Evolutionary conservation across 92 coral and sea anemone species (phyloP).

Genomic region (Palythoa caribaeorum): DNA sequence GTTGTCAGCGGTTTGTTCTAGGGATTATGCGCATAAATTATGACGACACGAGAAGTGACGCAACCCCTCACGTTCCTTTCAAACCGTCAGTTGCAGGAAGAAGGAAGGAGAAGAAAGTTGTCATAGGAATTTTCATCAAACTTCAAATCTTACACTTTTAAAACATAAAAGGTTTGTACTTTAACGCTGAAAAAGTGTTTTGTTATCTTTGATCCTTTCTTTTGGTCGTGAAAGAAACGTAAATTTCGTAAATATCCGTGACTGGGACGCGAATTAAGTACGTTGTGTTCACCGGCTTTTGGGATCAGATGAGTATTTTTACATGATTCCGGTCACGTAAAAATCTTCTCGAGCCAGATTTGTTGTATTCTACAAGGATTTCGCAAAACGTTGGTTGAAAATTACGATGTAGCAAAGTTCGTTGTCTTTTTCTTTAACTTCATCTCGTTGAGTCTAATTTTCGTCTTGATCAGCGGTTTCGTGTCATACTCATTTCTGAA

Average conservation of each 20-base stretch:
- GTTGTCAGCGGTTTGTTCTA: not conserved
- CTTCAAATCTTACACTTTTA: slow-evolving; percentile 22
- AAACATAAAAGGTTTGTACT: slow-evolving; percentile 24
- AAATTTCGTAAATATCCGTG: not conserved
- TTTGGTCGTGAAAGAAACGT: not conserved
- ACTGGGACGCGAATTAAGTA: not conserved
- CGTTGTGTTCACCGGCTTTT: slow-evolving; percentile 6
- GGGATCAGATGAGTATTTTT: not conserved
- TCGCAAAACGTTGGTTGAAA: not conserved
- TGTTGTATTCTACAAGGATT: not conserved
- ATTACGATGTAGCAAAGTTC: no score
- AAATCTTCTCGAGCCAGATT: not conserved
- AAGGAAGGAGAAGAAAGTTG: not conserved
- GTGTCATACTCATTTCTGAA: no score
- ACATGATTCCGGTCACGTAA: slow-evolving; percentile 18
- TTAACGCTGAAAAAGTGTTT: not conserved
- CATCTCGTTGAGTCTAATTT: no score
- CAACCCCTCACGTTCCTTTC: slow-evolving; percentile 39
- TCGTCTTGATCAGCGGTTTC: no score
- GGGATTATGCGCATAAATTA: slow-evolving; percentile 32
- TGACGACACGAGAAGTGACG: slow-evolving; percentile 59
- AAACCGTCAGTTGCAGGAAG: slow-evolving; percentile 50
- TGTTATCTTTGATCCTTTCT: not conserved
- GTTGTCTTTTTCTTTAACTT: no score
- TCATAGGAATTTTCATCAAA: not conserved